Conservation (phyloP, 2,113 vertebrate species). For the Megaceryle torquata region DNA sequence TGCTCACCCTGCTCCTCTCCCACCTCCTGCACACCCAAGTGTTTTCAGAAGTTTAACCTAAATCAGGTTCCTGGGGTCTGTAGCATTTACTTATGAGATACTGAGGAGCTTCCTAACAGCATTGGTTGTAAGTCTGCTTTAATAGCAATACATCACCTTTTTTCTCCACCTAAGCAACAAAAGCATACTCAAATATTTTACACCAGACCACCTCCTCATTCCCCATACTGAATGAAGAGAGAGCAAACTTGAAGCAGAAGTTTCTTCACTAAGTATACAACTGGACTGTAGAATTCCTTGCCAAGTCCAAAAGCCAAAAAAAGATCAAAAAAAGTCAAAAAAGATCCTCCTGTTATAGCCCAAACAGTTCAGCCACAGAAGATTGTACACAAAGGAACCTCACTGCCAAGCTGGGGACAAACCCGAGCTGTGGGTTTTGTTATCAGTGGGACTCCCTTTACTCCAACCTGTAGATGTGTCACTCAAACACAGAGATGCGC, state of each 20-base stretch:
- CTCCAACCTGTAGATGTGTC: accelerated
- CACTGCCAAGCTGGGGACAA: accelerated
- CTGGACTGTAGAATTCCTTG: not conserved
- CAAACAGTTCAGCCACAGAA: accelerated
- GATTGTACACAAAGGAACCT: not conserved
- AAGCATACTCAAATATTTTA: not conserved
- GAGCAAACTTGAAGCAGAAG: not conserved
- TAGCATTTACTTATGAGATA: not conserved
- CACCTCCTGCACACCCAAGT: not conserved
- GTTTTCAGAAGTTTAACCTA: not conserved
- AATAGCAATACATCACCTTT: not conserved
- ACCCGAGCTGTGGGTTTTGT: accelerated
- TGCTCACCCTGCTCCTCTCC: not conserved
- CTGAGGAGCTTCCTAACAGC: too few relatives aligned
- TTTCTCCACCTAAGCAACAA: not conserved
- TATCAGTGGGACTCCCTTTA: accelerated
- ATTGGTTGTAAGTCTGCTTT: not conserved
- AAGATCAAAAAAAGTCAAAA: not conserved
- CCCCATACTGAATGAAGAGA: not conserved
- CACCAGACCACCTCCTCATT: not conserved
- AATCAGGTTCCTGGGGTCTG: not conserved
- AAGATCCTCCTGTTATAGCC: not conserved
- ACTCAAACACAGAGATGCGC: not conserved
- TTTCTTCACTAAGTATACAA: not conserved
- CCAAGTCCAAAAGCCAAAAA: not conserved